A percentile compares a stretch with the other conserved stretches of the same genome.
Evolutionary conservation across 2,888 invertebrate genomes (phyloP).

Genomic region (Beris chalybata): DNA sequence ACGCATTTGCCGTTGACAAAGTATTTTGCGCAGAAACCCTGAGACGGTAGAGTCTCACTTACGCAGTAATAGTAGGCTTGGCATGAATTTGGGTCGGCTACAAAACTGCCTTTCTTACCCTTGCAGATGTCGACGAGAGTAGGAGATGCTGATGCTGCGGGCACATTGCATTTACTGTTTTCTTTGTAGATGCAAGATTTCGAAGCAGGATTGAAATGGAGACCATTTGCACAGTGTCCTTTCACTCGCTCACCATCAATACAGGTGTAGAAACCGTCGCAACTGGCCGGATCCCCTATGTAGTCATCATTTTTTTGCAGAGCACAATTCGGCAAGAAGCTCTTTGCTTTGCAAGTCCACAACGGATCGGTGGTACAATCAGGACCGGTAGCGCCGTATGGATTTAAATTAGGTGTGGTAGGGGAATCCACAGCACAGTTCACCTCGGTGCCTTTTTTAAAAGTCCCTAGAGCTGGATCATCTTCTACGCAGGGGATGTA

Average conservation of each 20-base stretch:
- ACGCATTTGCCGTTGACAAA: slow-evolving; percentile 2
- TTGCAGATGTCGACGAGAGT: not conserved
- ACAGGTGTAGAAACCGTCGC: not conserved
- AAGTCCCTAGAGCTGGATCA: too few relatives aligned
- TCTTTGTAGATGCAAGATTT: not conserved
- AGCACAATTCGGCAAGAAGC: too few relatives aligned
- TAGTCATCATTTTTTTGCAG: too few relatives aligned
- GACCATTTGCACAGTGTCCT: not conserved
- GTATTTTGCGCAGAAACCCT: not conserved
- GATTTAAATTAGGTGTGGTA: too few relatives aligned
- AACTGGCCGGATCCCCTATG: not conserved
- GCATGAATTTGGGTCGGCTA: slow-evolving; percentile 2
- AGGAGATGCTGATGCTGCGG: not conserved
- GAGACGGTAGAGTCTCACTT: not conserved
- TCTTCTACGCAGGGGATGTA: too few relatives aligned
- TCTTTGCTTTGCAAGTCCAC: too few relatives aligned
- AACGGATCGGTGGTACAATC: too few relatives aligned
- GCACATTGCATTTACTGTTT: not conserved
- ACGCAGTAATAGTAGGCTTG: slow-evolving; percentile 17
- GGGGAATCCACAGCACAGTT: too few relatives aligned
- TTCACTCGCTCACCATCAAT: not conserved
- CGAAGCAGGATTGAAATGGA: not conserved
- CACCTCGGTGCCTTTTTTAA: too few relatives aligned
- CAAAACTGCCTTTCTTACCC: not conserved
- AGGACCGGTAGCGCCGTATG: too few relatives aligned